Evolutionary conservation across 2,113 vertebrate genomes (phyloP), one percentile per base, ranked within the genome.

Genomic region (Podarcis raffonei): DNA sequence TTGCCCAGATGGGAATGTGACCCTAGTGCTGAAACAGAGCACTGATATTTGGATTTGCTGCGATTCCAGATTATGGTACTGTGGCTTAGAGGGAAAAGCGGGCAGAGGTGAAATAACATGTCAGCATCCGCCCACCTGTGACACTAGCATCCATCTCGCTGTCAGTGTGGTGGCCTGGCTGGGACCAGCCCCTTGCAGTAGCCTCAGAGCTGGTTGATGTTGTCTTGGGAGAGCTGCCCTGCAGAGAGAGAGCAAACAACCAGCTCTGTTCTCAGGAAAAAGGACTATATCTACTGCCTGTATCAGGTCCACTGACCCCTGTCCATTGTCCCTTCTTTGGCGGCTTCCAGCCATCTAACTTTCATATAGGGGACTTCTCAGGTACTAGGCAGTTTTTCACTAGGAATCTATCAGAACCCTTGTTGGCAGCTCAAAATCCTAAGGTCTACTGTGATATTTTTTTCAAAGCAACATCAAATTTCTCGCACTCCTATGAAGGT

Each of bases 191-290:
- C 90, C 0, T 89, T 53, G 95, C 97, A 76, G 98, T 96, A 87
- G 98, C 97, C 89, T 98, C 95, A 91, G 98, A 69, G 23, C 23
- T 8, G 11, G 72, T 37, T 4, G 98, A 97, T 16, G 98, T 97
- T 4, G 98, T 98, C 96, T 98, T 97, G 1, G 97, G 97, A 37
- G 93, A 93, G 4, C 92, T 94, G 71, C 89, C 94, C 95, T 96
- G 69, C 0, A 39, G 53, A 48, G 12, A 84, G 53, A 89, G 30
- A 11, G 9, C 6, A 87, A 22, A 16, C 1, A 23, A 69, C 22
- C 39, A 32, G 48, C 48, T 53, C 48, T 53, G 3, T 53, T 12
- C 25, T 37, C 76, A 48, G 35, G 35, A 84, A 76, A 74, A 83
- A 65, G 7, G 39, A 37, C 9, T 1, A 42, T 11, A n/a, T 48